phyloP scores from a whole-genome alignment of 1,140 invertebrate genomes.

The Aphaenogaster floridana region DNA sequence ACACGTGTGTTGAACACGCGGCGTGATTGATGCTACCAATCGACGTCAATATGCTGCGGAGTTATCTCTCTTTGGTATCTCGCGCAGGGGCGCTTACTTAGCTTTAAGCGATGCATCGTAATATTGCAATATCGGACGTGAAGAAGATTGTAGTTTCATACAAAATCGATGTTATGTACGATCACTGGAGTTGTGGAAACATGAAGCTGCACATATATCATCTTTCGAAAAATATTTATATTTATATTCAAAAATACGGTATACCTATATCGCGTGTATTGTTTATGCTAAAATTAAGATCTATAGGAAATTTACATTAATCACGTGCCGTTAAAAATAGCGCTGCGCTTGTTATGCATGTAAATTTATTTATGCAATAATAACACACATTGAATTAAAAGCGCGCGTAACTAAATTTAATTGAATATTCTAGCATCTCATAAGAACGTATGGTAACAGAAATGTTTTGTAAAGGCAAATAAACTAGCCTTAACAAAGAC shows the following conservation, averaged over 20 bases:
- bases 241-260: conserved; percentile 4
- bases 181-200: neutral
- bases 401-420: neutral
- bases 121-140: conserved; percentile 42
- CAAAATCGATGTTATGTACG: conserved; percentile 21
- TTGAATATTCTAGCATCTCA: neutral
- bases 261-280: neutral
- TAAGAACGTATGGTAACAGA: neutral
- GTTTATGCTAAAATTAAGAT: neutral
- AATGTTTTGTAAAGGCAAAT: neutral
- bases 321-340: neutral
- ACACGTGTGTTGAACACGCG: conserved; percentile 82
- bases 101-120: conserved; percentile 43
- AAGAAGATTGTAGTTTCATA: conserved; percentile 5
- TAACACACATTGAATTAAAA: neutral
- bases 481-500: conserved; percentile 18
- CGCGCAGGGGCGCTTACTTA: conserved; percentile 72
- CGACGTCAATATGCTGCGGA: conserved; percentile 84
- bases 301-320: neutral
- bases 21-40: conserved; percentile 85
- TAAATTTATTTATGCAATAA: conserved; percentile 5
- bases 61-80: conserved; percentile 80
- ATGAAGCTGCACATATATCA: neutral
- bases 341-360: neutral
- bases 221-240: neutral